Percentiles rank a stretch among this genome's conserved stretches.
Conservation (phyloP, 2,797 vertebrate species). For the Lithobates sylvaticus region DNA sequence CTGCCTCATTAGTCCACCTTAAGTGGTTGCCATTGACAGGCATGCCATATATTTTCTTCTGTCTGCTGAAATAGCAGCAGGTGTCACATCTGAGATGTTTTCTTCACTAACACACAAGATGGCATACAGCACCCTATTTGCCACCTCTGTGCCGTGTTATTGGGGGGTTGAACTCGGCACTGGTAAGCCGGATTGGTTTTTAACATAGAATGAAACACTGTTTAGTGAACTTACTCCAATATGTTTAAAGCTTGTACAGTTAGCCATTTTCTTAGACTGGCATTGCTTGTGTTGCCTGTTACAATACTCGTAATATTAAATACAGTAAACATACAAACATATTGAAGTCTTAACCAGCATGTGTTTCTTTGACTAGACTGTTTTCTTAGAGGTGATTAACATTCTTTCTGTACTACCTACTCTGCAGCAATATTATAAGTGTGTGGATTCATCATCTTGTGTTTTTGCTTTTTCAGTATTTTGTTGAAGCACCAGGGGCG, state of each 20-base stretch:
- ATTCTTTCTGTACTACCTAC: not conserved
- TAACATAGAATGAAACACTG: not conserved
- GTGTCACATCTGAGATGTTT: not conserved
- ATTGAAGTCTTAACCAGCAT: conserved; percentile 8
- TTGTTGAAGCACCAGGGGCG: not conserved
- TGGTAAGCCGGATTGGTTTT: not conserved
- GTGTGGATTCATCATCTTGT: not conserved
- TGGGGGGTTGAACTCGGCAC: not conserved
- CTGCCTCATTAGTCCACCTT: conserved; percentile 33
- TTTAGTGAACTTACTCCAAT: conserved; percentile 26
- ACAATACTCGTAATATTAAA: conserved; percentile 40
- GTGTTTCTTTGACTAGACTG: conserved; percentile 10
- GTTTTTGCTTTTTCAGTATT: not conserved
- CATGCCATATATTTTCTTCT: conserved; percentile 6
- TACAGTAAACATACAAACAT: conserved; percentile 46
- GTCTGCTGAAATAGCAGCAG: not conserved
- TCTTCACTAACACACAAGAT: not conserved
- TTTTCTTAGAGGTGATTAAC: not conserved
- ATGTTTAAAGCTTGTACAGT: conserved; percentile 45
- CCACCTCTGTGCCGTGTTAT: not conserved
- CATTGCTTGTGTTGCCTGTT: conserved; percentile 45
- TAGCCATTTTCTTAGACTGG: conserved; percentile 28
- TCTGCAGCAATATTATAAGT: not conserved
- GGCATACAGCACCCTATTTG: not conserved
- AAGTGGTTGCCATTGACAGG: conserved; percentile 23